phyloP scores from a whole-genome alignment of 2,888 invertebrate genomes.

The Leucoma salicis region DNA sequence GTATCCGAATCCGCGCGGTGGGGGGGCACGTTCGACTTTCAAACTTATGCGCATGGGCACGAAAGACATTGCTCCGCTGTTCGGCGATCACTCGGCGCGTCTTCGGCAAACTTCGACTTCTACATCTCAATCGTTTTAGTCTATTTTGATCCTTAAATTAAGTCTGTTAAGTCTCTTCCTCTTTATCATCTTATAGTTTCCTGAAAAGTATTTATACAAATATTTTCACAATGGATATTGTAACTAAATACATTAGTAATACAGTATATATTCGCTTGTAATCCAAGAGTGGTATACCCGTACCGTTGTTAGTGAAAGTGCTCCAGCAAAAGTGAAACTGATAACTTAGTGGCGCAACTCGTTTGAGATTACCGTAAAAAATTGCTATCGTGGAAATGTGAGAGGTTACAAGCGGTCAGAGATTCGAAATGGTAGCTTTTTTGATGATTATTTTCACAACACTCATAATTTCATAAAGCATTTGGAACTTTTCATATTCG shows the following conservation, averaged over 20 bases:
- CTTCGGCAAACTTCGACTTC: conserved; percentile 49
- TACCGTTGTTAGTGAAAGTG: conserved; percentile 79
- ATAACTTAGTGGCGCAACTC: conserved; percentile 63
- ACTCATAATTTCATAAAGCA: no score
- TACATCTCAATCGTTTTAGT: conserved; percentile 16
- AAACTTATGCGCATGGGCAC: conserved; percentile 61
- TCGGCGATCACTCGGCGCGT: conserved; percentile 35
- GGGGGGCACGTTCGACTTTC: conserved; percentile 56
- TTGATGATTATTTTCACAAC: no score
- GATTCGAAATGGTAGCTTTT: conserved; percentile 1
- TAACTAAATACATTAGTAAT: conserved; percentile 23
- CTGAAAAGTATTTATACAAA: conserved; percentile 19
- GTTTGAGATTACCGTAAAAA: conserved; percentile 64
- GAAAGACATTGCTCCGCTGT: conserved; percentile 43
- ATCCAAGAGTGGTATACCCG: conserved; percentile 33
- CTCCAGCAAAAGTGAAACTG: conserved; percentile 76
- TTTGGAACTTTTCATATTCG: no score
- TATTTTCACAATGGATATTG: conserved; percentile 20
- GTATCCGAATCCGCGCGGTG: conserved; percentile 47
- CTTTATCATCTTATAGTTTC: conserved; percentile 20
- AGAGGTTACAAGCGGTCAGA: conserved; percentile 41
- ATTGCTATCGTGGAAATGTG: conserved; percentile 59
- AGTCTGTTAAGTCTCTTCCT: conserved; percentile 32
- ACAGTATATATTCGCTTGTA: conserved; percentile 46
- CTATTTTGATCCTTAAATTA: conserved; percentile 36